Evolutionary conservation across 30 jellyfish, hydroid and myxozoan genomes (phyloP).

Genomic region (Turritopsis rubra): DNA sequence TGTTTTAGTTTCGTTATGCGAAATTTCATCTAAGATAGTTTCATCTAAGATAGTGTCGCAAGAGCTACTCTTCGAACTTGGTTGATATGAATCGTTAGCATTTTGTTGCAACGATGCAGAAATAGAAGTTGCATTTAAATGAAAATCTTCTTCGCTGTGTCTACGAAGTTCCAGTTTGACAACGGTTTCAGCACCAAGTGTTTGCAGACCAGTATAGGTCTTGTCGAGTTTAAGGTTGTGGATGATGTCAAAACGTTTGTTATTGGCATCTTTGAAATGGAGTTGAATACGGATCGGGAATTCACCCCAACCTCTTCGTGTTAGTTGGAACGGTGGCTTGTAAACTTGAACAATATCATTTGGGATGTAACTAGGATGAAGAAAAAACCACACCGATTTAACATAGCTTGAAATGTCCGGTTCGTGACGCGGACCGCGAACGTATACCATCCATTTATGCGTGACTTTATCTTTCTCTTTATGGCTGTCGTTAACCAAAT

Average conservation of each 20-base stretch:
- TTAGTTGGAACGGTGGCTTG: constrained; percentile 83
- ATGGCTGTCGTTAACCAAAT: constrained; percentile 62
- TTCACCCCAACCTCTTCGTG: constrained; percentile 99
- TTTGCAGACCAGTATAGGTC: constrained; percentile 95
- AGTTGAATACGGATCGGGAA: constrained; percentile 94
- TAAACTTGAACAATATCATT: constrained; percentile 73
- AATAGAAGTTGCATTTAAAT: background rate
- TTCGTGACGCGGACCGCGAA: constrained; percentile 68
- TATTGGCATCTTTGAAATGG: constrained; percentile 64
- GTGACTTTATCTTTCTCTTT: constrained; percentile 85
- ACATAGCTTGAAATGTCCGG: constrained; percentile 55
- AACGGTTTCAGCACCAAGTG: constrained; percentile 89
- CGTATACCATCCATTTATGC: constrained; percentile 97
- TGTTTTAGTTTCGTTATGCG: background rate
- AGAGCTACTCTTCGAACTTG: background rate
- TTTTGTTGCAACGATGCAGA: background rate
- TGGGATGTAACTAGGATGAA: constrained; percentile 98
- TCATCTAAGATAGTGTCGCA: background rate
- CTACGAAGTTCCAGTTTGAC: constrained; percentile 71
- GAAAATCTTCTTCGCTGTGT: constrained; percentile 37
- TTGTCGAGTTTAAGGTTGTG: constrained; percentile 81
- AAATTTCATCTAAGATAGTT: background rate
- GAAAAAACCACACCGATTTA: constrained; percentile 71
- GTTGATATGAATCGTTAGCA: constrained; percentile 6
- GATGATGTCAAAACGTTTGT: constrained; percentile 79